Conservation (phyloP, 2,888 invertebrate genomes). For the Dynastes maya region DNA sequence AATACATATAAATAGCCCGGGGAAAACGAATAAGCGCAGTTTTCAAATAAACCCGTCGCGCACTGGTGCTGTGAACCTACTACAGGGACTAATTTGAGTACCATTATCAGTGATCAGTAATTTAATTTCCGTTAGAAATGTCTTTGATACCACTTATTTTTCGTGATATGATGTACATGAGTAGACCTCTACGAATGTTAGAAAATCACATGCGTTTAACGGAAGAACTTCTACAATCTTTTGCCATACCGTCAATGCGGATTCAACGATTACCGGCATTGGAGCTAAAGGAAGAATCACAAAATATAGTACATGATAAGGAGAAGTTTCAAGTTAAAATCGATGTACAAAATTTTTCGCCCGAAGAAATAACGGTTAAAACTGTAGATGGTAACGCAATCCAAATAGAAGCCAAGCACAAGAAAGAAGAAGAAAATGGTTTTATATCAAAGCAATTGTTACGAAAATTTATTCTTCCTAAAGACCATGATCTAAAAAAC, state of each 20-base stretch:
- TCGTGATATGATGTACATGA: conserved; percentile 51
- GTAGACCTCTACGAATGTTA: conserved; percentile 51
- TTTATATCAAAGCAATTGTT: conserved; percentile 84
- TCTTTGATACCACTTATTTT: conserved; percentile 51
- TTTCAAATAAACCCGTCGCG: conserved; percentile 10
- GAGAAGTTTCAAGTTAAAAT: conserved; percentile 54
- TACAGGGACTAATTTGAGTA: not conserved
- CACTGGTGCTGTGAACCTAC: not conserved
- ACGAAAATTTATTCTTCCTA: conserved; percentile 82
- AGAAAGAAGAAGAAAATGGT: conserved; percentile 53
- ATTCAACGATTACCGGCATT: conserved; percentile 15
- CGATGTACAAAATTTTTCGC: conserved; percentile 53
- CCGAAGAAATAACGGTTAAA: conserved; percentile 56
- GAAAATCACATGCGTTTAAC: conserved; percentile 52
- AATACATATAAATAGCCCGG: conserved; percentile 36
- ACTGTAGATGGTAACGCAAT: conserved; percentile 51
- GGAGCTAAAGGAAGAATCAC: conserved; percentile 31
- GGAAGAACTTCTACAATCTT: conserved; percentile 50
- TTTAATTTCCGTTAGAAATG: conserved; percentile 38
- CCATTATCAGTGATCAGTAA: not conserved
- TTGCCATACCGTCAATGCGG: conserved; percentile 20
- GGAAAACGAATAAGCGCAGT: conserved; percentile 17
- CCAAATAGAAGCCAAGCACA: conserved; percentile 55
- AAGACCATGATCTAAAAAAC: conserved; percentile 82
- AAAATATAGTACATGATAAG: conserved; percentile 49